phyloP scores from a whole-genome alignment of 2,888 invertebrate genomes.

The Drosophila neotestacea region DNA sequence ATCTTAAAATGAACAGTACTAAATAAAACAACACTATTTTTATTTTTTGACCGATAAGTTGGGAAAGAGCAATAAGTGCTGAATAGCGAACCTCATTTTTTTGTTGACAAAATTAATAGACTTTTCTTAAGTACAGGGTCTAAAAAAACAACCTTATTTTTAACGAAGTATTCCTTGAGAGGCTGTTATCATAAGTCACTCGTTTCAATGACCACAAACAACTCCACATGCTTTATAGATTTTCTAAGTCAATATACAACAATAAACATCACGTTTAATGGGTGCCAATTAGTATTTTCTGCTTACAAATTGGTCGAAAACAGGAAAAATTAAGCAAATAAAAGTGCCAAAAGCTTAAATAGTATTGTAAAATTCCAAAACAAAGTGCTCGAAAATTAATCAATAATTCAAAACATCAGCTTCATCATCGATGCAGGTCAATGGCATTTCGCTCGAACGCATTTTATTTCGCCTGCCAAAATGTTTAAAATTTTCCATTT shows the following conservation, averaged over 20 bases:
- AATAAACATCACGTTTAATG: background rate
- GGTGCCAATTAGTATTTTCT: background rate
- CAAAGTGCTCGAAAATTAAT: constrained; percentile 49
- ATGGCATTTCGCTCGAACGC: constrained; percentile 45
- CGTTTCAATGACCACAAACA: no score
- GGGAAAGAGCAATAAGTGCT: no score
- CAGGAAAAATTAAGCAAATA: background rate
- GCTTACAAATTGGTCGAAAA: background rate
- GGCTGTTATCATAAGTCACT: no score
- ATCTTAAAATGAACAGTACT: no score
- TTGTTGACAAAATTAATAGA: no score
- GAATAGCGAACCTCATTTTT: no score
- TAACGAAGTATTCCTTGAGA: no score
- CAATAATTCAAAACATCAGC: constrained; percentile 49
- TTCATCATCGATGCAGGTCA: constrained; percentile 49
- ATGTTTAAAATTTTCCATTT: constrained; percentile 50
- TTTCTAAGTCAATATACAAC: background rate
- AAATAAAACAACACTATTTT: no score
- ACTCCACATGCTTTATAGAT: no score
- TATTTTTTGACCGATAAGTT: no score
- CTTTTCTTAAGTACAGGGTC: no score
- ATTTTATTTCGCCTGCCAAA: constrained; percentile 46
- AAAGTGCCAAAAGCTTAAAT: constrained; percentile 23
- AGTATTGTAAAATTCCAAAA: constrained; percentile 12
- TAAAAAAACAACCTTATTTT: no score